Conservation (phyloP, 2,113 vertebrate genomes). For the Rhombomys opimus region DNA sequence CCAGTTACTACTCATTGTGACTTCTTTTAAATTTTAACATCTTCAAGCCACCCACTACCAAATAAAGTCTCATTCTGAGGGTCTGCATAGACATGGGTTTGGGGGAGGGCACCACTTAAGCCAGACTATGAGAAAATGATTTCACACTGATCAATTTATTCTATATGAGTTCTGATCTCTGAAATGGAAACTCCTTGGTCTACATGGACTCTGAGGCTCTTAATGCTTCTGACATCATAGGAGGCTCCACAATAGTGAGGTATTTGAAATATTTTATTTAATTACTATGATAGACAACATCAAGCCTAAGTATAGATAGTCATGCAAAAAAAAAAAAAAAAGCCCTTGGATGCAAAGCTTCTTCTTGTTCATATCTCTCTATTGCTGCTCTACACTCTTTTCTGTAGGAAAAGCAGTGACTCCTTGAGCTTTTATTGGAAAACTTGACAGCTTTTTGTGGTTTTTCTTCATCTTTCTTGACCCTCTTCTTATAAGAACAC, state of each 20-base stretch:
- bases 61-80: neutral
- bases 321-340: conserved; percentile 5
- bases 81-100: neutral
- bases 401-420: neutral
- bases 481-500: neutral
- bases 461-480: neutral
- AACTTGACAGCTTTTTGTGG: neutral
- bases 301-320: neutral
- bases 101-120: neutral
- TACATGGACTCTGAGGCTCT: neutral
- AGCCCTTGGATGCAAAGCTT: neutral
- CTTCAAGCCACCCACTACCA: neutral
- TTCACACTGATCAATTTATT: neutral
- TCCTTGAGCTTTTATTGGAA: neutral
- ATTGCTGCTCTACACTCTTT: neutral
- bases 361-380: neutral
- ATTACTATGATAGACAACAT: conserved; percentile 8
- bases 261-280: neutral
- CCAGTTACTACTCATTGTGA: neutral
- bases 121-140: neutral
- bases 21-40: neutral
- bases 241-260: neutral
- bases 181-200: neutral
- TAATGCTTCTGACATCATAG: neutral
- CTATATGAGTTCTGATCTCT: conserved; percentile 22